These are phyloP conservation scores for Danio jaintianensis DNA, from an alignment of 2,797 vertebrate genomes.

Conservation along the genomic window DNA sequence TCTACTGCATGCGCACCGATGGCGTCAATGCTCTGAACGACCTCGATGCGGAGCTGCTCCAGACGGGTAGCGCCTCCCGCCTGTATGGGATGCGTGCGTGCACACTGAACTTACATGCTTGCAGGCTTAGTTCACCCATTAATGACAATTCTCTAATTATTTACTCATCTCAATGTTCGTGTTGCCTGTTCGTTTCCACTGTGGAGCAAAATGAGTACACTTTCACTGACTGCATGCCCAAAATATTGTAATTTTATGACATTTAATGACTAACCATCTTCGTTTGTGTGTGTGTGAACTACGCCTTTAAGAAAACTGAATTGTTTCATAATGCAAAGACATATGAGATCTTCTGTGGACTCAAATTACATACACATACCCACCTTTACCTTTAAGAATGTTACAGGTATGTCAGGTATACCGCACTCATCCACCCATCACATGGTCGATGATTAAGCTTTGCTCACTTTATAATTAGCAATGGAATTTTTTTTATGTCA, in stretches of 20 bases:
- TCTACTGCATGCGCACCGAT: conserved; percentile 57
- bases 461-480: neutral
- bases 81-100: conserved; percentile 16
- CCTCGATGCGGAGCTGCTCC: conserved; percentile 34
- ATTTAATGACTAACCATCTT: neutral
- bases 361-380: conserved; percentile 19
- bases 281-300: neutral
- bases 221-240: neutral
- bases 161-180: neutral
- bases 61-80: conserved; percentile 21
- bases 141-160: neutral
- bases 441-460: neutral
- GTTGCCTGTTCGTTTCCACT: neutral
- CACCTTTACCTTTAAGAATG: neutral
- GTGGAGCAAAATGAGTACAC: neutral
- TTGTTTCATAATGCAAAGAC: neutral
- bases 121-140: conserved; percentile 45
- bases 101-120: conserved; percentile 28
- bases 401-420: conserved; percentile 23
- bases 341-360: neutral
- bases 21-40: conserved; percentile 57
- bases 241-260: neutral
- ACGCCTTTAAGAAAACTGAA: neutral
- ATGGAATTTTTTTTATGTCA: neutral
- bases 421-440: conserved; percentile 23